phyloP scores from a whole-genome alignment of 2,113 vertebrate genomes.

The Alligator mississippiensis region DNA sequence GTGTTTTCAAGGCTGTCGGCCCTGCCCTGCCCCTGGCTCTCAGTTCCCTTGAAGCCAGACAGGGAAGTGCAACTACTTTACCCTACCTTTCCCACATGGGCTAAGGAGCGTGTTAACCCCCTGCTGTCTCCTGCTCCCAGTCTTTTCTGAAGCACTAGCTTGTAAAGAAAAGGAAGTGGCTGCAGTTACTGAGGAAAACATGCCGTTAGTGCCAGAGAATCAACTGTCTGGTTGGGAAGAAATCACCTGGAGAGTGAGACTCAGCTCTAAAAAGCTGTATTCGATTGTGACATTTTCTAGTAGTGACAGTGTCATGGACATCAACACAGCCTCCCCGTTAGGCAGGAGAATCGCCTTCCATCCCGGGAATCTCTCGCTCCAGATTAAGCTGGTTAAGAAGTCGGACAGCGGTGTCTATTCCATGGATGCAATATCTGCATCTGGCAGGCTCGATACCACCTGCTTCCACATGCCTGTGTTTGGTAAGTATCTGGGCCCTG shows the following conservation, averaged over 20 bases:
- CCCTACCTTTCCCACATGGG: not conserved
- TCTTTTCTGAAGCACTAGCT: accelerated
- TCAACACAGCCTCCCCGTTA: accelerated
- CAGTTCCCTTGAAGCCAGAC: not conserved
- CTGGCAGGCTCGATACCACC: accelerated
- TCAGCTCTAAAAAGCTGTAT: accelerated
- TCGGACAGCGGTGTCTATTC: accelerated
- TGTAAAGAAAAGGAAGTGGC: accelerated
- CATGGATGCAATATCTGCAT: accelerated
- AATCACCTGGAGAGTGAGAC: accelerated
- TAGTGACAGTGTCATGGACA: too few species aligned
- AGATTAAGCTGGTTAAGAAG: accelerated
- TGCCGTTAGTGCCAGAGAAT: too few species aligned
- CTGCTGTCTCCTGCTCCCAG: accelerated
- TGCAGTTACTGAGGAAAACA: accelerated
- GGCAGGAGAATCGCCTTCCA: accelerated
- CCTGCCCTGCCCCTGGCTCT: too few species aligned
- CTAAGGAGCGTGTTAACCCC: accelerated
- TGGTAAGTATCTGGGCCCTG: not conserved
- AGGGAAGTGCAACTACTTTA: not conserved
- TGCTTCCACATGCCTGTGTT: not conserved
- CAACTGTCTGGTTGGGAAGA: accelerated
- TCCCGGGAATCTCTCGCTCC: accelerated
- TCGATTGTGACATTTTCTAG: not conserved
- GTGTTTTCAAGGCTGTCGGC: too few species aligned